Conservation (phyloP, 2,888 invertebrate genomes). For the Nasonovia ribisnigri region DNA sequence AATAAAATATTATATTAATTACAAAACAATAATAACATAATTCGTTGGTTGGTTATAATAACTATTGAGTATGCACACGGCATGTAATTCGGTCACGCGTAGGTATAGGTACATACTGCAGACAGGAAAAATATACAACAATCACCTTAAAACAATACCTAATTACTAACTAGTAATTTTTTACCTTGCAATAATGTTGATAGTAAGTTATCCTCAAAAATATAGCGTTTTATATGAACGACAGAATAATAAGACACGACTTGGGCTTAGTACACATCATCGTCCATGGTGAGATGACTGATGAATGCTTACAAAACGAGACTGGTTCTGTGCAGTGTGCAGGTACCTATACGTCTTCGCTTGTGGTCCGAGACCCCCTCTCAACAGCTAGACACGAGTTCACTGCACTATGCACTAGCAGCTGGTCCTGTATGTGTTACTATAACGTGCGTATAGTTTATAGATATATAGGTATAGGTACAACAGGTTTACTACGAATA, state of each 20-base stretch:
- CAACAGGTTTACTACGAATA: not conserved
- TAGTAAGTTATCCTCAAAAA: not conserved
- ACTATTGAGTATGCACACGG: not conserved
- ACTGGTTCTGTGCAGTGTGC: constrained; percentile 39
- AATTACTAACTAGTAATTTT: not conserved
- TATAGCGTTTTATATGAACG: not conserved
- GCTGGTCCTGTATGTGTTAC: constrained; percentile 29
- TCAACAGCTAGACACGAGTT: constrained; percentile 33
- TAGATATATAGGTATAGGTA: not conserved
- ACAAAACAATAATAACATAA: not conserved
- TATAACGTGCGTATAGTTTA: not conserved
- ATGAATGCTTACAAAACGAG: constrained; percentile 25
- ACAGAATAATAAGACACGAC: not conserved
- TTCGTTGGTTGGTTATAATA: not conserved
- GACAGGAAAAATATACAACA: not conserved
- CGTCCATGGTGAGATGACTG: constrained; percentile 28
- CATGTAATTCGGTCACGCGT: not conserved
- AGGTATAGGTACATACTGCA: not conserved
- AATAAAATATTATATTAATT: not conserved
- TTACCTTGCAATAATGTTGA: constrained; percentile 5
- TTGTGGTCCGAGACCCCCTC: constrained; percentile 18
- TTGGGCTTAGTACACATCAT: not conserved
- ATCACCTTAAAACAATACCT: not conserved
- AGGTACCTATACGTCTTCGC: constrained; percentile 35
- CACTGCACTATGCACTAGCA: constrained; percentile 60